A percentile compares a stretch with the other conserved stretches of the same genome.
phyloP scores from a whole-genome alignment of 2,888 invertebrate species.

The Elysia crispata region DNA sequence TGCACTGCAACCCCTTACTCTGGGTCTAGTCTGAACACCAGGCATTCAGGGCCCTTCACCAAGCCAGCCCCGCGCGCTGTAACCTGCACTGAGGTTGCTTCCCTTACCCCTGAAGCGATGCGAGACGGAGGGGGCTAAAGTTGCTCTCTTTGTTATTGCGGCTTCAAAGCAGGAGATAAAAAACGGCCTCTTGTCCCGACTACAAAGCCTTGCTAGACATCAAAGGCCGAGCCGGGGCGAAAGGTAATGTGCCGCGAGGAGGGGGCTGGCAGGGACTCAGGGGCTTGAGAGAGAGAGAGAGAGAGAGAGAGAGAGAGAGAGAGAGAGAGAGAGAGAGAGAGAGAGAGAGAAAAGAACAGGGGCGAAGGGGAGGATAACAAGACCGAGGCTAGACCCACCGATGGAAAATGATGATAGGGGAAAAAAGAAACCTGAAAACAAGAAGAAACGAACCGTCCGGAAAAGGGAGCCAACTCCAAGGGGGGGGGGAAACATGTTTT shows the following conservation, averaged over 20 bases:
- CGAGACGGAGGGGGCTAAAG: too few species aligned
- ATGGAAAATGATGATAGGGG: too few species aligned
- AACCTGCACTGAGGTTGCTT: too few species aligned
- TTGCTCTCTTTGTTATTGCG: slow-evolving; percentile 32
- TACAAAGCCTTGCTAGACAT: neutral
- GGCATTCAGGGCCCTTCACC: neutral
- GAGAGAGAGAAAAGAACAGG: neutral
- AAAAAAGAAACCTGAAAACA: too few species aligned
- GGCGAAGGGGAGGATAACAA: too few species aligned
- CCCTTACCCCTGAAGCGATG: too few species aligned
- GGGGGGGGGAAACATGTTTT: too few species aligned
- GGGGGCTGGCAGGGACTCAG: neutral
- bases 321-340: slow-evolving; percentile 6
- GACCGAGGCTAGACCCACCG: too few species aligned
- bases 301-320: neutral
- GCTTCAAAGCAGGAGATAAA: slow-evolving; percentile 48
- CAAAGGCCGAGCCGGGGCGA: neutral
- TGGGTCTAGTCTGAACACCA: too few species aligned
- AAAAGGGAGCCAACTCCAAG: too few species aligned
- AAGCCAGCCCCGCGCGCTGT: neutral
- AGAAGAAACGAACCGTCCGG: too few species aligned
- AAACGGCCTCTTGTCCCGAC: slow-evolving; percentile 18
- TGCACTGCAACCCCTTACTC: too few species aligned
- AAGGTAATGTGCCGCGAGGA: neutral
- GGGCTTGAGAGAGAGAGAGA: neutral